Conservation (phyloP, 2,888 invertebrate genomes). For the Mantis religiosa region DNA sequence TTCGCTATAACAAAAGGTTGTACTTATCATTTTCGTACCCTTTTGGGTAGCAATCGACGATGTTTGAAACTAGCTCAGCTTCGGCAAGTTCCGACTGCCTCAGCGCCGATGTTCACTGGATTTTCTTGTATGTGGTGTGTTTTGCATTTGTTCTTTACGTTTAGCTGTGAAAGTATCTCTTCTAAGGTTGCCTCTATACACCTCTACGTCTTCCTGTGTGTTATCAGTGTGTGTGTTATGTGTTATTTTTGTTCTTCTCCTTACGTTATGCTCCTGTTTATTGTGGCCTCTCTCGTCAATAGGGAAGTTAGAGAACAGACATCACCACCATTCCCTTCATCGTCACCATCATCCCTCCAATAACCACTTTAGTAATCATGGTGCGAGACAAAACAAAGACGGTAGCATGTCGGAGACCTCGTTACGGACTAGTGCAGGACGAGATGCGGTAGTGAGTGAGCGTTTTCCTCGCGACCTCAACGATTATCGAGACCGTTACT, state of each 20-base stretch:
- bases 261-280: constrained; percentile 17
- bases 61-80: neutral
- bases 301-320: constrained; percentile 54
- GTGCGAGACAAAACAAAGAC: constrained; percentile 17
- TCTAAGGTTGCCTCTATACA: neutral
- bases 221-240: constrained; percentile 7
- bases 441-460: constrained; percentile 24
- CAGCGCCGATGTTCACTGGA: neutral
- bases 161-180: constrained; percentile 19
- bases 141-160: constrained; percentile 14
- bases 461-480: constrained; percentile 33
- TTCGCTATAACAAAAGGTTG: no score
- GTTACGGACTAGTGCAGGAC: constrained; percentile 6
- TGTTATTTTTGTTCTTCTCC: constrained; percentile 21
- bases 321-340: constrained; percentile 13
- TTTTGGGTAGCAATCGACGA: no score
- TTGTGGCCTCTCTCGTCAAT: constrained; percentile 38
- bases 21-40: no score
- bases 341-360: constrained; percentile 21
- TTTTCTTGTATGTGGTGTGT: constrained; percentile 11
- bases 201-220: neutral
- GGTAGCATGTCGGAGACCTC: neutral
- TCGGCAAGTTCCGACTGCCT: neutral
- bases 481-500: constrained; percentile 36
- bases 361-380: constrained; percentile 21